Base-by-base conservation (phyloP, 2,113 vertebrate genomes). In the Hypocryptadius cinnamomeus region DNA sequence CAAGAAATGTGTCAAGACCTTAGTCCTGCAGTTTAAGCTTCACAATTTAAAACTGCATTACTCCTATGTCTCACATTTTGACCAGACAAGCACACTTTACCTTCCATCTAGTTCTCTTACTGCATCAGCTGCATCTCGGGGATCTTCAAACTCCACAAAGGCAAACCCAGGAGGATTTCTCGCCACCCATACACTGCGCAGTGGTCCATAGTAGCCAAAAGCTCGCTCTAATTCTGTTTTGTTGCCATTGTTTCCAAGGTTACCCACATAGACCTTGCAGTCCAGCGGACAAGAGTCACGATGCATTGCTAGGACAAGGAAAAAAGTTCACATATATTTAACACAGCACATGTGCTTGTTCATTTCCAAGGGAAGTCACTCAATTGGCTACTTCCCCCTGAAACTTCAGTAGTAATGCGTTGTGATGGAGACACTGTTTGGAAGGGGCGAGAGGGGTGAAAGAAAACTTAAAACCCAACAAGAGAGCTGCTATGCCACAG, bases 211-310 rank as follows among this genome's bases (percentile, higher is more conserved):
- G 95, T 99, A 99, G 71, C 99, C 99, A 97, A 99, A 99, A 13
- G 99, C 98, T 77, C 98, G 97, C 92, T 99, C 99, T 96, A 99
- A 87, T 83, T 99, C 99, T 7, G 99, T 99, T 96, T 99, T 99
- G 97, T 99, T 99, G 92, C 99, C 99, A 98, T 98, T 99, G 95
- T 99, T 99, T 65, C 99, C 99, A 93, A 99, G 98, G 98, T 99
- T 99, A 69, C 99, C 99, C 87, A 99, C 99, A 35, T 99, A 99
- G 86, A 99, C 99, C 97, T 99, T 99, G 97, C 99, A 99, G 96
- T 99, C 99, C 85, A 99, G 98, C 15, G 99, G 99, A 97, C 99
- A 99, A 66, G 98, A 98, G 91, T 99, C 99, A 94, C 98, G 98
- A 97, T 98, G 98, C 97, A 98, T 98, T 65, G 97, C 98, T 97